These are phyloP conservation scores for Syngnathus rostellatus DNA, from an alignment of 2,797 vertebrate species.

Conservation along the genomic window DNA sequence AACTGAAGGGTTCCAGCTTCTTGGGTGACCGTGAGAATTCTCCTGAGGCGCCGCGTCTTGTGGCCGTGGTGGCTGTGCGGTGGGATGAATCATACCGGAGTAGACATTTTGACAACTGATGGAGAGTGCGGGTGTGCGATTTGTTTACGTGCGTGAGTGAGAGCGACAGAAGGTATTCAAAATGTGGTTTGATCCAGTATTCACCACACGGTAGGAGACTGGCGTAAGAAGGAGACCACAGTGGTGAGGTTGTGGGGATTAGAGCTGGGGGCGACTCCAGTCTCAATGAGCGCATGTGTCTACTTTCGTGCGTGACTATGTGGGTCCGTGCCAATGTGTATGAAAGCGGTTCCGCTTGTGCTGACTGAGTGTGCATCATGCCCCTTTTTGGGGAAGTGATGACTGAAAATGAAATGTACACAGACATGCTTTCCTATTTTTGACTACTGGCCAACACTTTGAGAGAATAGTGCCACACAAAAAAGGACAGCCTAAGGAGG, in stretches of 20 bases:
- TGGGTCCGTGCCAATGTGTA: not conserved
- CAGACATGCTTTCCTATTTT: not conserved
- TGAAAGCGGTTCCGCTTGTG: conserved; percentile 17
- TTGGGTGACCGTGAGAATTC: conserved; percentile 35
- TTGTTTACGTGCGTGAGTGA: conserved; percentile 10
- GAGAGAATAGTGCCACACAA: conserved; percentile 5
- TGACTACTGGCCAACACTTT: conserved; percentile 4
- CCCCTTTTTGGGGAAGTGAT: conserved; percentile 18
- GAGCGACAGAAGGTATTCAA: conserved; percentile 29
- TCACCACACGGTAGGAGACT: conserved; percentile 31
- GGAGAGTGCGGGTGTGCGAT: conserved; percentile 10
- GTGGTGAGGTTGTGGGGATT: conserved; percentile 43
- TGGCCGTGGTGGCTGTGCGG: conserved; percentile 25
- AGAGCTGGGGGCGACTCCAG: conserved; percentile 34
- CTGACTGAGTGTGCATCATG: conserved; percentile 13
- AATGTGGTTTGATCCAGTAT: conserved; percentile 29
- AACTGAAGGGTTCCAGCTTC: conserved; percentile 14
- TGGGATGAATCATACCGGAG: conserved; percentile 22
- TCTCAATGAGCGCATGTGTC: not conserved
- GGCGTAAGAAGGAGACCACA: conserved; percentile 33
- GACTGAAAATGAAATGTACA: conserved; percentile 8
- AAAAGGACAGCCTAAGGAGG: conserved; percentile 2
- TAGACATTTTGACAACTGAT: conserved; percentile 19
- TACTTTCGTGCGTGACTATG: not conserved
- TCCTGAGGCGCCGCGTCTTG: conserved; percentile 32